Evolutionary conservation across 2,113 vertebrate species (phyloP), one percentile per base, ranked within the genome.

Genomic region (Mobula birostris): DNA sequence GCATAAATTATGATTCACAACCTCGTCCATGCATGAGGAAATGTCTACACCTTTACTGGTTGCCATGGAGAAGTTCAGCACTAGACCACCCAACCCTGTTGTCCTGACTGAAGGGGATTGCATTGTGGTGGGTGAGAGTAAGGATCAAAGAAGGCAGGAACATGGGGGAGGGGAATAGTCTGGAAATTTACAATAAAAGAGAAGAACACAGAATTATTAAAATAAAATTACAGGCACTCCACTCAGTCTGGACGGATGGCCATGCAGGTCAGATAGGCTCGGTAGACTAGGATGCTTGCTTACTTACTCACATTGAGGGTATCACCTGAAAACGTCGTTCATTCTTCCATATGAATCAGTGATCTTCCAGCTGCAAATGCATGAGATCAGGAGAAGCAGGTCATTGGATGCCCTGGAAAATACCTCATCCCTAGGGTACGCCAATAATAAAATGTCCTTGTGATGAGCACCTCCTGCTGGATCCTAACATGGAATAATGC

Each of bases 81-180:
- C 36, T 68, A 74, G 68, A 92, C 90, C 90, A 92, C 90, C 66
- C 68, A 72, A 92, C 90, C 90, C 68, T 72, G n/a, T 36, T 70
- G 66, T 27, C 90, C 90, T 72, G 36, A 72, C 90, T 70, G 32
- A 40, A 92, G 32, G 66, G 5, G 36, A 17, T 72, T 72, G 90
- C 17, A 92, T 74, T 92, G 19, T 74, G 32, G 68, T 92, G 90
- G 68, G 90, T 92, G 90, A 72, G 24, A 74, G 68, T 40, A 72
- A 70, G 36, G 90, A 72, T 48, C 32, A 68, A 92, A 72, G 32
- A 92, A 92, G 85, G 58, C 85, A 88, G 58, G 58, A 63, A 63
- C 27, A 6, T 63, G 85, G 58, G 58, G 85, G 58, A 88, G 58
- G 58, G 27, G 58, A 27, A 66, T 58, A 61, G 61, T 7, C 58